Evolutionary conservation across 2,113 vertebrate genomes (phyloP).

Genomic region (Speoplatyrhinus poulsoni): DNA sequence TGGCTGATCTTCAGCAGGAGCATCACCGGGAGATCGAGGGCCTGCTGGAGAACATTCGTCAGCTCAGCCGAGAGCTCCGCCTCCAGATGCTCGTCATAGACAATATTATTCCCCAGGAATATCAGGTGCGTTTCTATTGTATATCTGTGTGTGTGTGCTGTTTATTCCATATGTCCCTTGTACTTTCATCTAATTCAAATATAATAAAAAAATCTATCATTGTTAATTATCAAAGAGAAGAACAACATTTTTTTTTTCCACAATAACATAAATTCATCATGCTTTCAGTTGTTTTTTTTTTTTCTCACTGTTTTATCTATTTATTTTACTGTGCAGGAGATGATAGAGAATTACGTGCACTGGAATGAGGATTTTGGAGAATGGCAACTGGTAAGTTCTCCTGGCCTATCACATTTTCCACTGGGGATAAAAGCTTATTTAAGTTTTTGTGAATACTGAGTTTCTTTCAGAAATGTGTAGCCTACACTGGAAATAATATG

Average conservation of each 20-base stretch:
- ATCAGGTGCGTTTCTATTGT: slow-evolving; percentile 82
- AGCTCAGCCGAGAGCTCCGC: slow-evolving; percentile 93
- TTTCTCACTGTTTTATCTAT: not conserved
- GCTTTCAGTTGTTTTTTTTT: not conserved
- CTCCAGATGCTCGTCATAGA: slow-evolving; percentile 98
- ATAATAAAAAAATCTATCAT: too few species aligned
- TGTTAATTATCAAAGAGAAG: not conserved
- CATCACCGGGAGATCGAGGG: slow-evolving; percentile 97
- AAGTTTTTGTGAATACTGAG: not conserved
- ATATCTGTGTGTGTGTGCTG: not conserved
- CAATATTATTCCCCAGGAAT: slow-evolving; percentile 97
- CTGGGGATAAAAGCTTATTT: not conserved
- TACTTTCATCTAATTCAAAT: too few species aligned
- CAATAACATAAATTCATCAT: not conserved
- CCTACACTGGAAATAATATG: slow-evolving; percentile 99
- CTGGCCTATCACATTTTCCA: not conserved
- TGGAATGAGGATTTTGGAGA: slow-evolving; percentile 99
- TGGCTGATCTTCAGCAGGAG: slow-evolving; percentile 97
- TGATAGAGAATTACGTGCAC: slow-evolving; percentile 98
- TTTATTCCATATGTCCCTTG: not conserved
- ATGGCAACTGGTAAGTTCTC: slow-evolving; percentile 91
- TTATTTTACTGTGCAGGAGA: slow-evolving; percentile 79
- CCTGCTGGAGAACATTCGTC: slow-evolving; percentile 93
- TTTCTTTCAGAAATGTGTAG: slow-evolving; percentile 91
- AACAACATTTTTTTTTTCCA: not conserved